Conservation (phyloP, 2,113 vertebrate genomes). For the Chascanopsetta lugubris region DNA sequence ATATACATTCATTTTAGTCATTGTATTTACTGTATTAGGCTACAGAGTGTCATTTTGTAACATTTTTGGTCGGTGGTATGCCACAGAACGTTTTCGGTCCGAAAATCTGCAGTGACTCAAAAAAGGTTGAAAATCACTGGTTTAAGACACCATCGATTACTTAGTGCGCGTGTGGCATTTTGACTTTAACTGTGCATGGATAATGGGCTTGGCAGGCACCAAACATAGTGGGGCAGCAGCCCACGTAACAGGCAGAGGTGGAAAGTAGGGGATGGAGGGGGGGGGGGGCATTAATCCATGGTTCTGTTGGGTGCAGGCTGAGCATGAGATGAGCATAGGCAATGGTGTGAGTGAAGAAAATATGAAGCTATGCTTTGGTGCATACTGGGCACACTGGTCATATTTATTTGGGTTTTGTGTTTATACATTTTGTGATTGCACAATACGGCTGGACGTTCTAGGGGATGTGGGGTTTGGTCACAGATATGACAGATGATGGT, state of each 20-base stretch:
- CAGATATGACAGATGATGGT: too few relatives aligned
- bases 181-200: slow-evolving; percentile 71
- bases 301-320: slow-evolving; percentile 31
- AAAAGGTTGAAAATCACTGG: too few relatives aligned
- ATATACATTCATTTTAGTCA: too few relatives aligned
- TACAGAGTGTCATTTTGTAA: too few relatives aligned
- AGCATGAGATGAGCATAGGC: slow-evolving; percentile 54
- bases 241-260: slow-evolving; percentile 44
- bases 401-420: slow-evolving; percentile 57
- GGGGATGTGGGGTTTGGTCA: slow-evolving; percentile 24
- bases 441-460: slow-evolving; percentile 3
- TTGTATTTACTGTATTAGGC: too few relatives aligned
- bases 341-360: slow-evolving; percentile 55
- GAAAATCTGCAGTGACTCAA: too few relatives aligned
- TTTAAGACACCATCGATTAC: slow-evolving; percentile 68
- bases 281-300: slow-evolving; percentile 61
- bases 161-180: slow-evolving; percentile 64
- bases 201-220: slow-evolving; percentile 67
- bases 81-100: too few relatives aligned
- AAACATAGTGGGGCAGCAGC: slow-evolving; percentile 53
- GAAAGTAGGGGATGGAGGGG: slow-evolving; percentile 10
- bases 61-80: too few relatives aligned
- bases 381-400: slow-evolving; percentile 49
- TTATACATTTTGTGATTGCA: slow-evolving; percentile 27
- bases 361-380: slow-evolving; percentile 56